Evolutionary conservation across 35 echinoderm and acorn worm genomes (phyloP), one percentile per base, ranked within the genome.

Genomic region (Hemicentrotus pulcherrimus): DNA sequence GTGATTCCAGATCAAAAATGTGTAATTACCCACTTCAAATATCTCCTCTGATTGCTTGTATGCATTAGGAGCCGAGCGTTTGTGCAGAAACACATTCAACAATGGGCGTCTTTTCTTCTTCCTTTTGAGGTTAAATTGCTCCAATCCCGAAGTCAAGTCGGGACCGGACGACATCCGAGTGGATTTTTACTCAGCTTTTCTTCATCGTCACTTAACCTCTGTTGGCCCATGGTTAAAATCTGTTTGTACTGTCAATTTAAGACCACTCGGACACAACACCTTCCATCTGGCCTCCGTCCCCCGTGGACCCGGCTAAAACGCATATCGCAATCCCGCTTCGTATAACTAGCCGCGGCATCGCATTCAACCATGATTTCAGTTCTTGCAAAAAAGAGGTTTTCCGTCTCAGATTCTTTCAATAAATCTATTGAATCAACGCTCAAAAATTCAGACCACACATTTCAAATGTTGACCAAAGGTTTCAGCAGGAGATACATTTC

Each of bases 391-490:
- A 55, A 55, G 4, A 78, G 28, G 28, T 22, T 78, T 78, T 78
- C 7, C 19, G 6, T 28, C 7, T 78, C 28, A 6, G 18, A 7
- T 78, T 71, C 24, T 71, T 12, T 71, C 2, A 15, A 28, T 78
- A 78, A 78, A 90, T 33, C 88, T 35, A 7, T 90, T 45, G 19
- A 47, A 90, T 90, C 31, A 45, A 90, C 33, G 12, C 19, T 90
- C 88, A 90, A 90, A 90, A 47, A 33, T 18, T 90, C 19, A 90
- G 12, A 41, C 16, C 88, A 24, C 46, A 90, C 88, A 90, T 90
- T 90, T 90, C 88, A 90, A 90, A 90, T 90, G 88, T 90, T 90
- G 32, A 90, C 88, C 33, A 90, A 90, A 32, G 88, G 88, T 90
- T 90, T 90, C 88, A 90, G 24, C 46, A 47, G 32, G 88, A 28